phyloP scores from a whole-genome alignment of 2,113 vertebrate species.

The Ginglymostoma cirratum region DNA sequence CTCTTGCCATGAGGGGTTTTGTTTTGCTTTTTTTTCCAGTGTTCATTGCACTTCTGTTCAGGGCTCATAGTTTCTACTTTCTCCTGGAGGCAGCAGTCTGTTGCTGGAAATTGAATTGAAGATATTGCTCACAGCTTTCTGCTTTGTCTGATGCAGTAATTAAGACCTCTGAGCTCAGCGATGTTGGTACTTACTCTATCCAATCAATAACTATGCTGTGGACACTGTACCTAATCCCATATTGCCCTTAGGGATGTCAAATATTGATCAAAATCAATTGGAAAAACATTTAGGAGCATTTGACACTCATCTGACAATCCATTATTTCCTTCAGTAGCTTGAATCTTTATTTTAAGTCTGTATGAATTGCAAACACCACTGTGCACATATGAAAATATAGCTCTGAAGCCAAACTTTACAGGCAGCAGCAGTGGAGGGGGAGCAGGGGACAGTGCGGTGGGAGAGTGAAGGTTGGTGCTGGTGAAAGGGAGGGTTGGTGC shows the following conservation, averaged over 20 bases:
- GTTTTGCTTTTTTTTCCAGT: background rate
- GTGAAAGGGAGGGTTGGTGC: too few species aligned
- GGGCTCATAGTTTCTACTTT: background rate
- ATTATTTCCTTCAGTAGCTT: background rate
- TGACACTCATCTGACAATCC: background rate
- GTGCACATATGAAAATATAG: too few species aligned
- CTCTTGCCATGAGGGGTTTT: background rate
- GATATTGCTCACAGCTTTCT: background rate
- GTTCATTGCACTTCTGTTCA: background rate
- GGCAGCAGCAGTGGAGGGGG: too few species aligned
- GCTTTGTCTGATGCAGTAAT: background rate
- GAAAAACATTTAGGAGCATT: background rate
- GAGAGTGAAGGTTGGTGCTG: too few species aligned
- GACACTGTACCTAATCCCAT: conserved; percentile 4
- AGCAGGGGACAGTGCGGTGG: too few species aligned
- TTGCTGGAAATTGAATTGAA: background rate
- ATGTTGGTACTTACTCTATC: background rate
- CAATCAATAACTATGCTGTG: background rate
- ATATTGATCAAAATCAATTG: background rate
- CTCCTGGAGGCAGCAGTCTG: background rate
- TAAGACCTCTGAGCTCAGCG: background rate
- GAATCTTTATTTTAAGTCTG: background rate
- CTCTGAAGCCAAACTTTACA: too few species aligned
- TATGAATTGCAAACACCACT: too few species aligned
- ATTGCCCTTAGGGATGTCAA: background rate